A percentile compares a stretch with the other conserved stretches of the same genome.
These are phyloP conservation scores for Vandiemenella viatica DNA, from an alignment of 2,888 invertebrate genomes.

Conservation along the genomic window DNA sequence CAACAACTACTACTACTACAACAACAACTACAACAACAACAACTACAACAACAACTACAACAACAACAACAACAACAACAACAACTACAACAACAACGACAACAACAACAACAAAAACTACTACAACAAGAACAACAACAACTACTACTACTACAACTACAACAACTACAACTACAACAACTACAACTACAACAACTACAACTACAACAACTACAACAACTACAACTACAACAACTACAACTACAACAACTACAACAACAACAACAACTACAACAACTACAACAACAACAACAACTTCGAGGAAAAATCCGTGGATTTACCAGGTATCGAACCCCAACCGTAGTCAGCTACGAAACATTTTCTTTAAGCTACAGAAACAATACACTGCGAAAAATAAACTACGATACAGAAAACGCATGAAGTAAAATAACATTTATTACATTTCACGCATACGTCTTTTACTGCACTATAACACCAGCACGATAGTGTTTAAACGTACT, in stretches of 20 bases:
- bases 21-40: background rate
- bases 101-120: background rate
- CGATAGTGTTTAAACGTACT: no score
- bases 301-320: no score
- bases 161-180: background rate
- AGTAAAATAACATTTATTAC: no score
- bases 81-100: background rate
- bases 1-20: background rate
- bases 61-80: background rate
- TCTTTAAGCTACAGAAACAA: no score
- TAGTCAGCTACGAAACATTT: no score
- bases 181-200: background rate
- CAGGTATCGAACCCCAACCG: no score
- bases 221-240: background rate
- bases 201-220: background rate
- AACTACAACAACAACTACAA: background rate
- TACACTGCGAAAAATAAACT: no score
- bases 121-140: background rate
- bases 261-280: background rate
- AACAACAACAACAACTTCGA: background rate
- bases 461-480: no score
- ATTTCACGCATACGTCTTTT: no score
- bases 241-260: background rate
- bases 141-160: background rate
- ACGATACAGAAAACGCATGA: no score